Conservation (phyloP, 2,113 vertebrate species). For the Gobius niger region DNA sequence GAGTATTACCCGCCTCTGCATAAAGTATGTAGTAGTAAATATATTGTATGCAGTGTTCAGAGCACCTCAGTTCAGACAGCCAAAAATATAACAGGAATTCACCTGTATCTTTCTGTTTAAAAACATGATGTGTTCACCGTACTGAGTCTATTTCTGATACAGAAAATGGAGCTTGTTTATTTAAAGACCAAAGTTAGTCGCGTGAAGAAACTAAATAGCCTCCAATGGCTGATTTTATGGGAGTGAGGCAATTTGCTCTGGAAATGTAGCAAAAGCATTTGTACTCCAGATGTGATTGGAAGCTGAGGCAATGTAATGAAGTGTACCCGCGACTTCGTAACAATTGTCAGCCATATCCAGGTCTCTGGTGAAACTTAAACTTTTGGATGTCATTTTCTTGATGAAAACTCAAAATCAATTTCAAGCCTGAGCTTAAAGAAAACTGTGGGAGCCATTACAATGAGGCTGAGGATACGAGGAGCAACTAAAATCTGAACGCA, state of each 20-base stretch:
- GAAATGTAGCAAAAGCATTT: slow-evolving; percentile 16
- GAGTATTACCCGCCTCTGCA: no score
- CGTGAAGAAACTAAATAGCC: slow-evolving; percentile 10
- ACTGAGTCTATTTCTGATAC: slow-evolving; percentile 29
- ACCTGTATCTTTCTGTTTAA: slow-evolving; percentile 34
- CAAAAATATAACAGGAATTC: slow-evolving; percentile 41
- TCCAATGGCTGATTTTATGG: slow-evolving; percentile 5
- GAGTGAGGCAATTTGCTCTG: slow-evolving; percentile 20
- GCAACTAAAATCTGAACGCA: not conserved
- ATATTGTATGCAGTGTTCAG: no score
- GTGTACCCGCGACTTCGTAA: not conserved
- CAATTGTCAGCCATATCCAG: slow-evolving; percentile 14
- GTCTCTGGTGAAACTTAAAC: slow-evolving; percentile 7
- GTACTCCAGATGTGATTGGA: slow-evolving; percentile 6
- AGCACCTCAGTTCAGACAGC: no score
- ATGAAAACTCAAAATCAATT: slow-evolving; percentile 15
- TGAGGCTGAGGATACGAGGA: not conserved
- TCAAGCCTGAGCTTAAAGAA: slow-evolving; percentile 1
- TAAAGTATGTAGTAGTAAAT: no score
- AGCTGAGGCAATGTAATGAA: slow-evolving; percentile 11
- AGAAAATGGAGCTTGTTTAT: slow-evolving; percentile 13
- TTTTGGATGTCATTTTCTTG: slow-evolving; percentile 15
- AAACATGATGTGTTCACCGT: slow-evolving; percentile 46
- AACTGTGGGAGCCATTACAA: not conserved
- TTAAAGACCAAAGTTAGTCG: slow-evolving; percentile 19